Conservation (phyloP, 2,113 vertebrate genomes). For the Reinhardtius hippoglossoides region DNA sequence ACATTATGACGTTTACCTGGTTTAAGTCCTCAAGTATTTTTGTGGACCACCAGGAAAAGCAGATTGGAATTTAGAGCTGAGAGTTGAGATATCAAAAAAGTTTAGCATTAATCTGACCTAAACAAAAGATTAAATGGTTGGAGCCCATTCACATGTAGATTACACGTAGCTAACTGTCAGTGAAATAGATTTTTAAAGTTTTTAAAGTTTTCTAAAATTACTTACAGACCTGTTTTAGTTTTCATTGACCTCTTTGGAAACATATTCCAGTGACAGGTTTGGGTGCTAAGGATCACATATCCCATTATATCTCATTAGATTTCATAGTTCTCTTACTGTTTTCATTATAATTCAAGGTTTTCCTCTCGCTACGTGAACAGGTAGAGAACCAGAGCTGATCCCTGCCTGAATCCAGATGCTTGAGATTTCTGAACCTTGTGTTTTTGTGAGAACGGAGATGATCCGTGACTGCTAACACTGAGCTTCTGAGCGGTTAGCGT, state of each 20-base stretch:
- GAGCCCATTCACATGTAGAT: neutral
- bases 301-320: neutral
- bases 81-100: neutral
- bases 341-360: neutral
- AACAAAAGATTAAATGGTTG: neutral
- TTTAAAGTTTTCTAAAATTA: no score
- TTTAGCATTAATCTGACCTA: neutral
- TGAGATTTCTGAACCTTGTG: constrained; percentile 37
- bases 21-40: neutral
- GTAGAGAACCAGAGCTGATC: neutral
- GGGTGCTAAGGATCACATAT: no score
- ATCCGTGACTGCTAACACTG: constrained; percentile 35
- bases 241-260: no score
- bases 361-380: neutral
- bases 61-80: no score
- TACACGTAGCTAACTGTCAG: neutral
- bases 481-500: constrained; percentile 22
- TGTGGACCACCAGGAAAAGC: no score
- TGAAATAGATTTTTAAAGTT: neutral
- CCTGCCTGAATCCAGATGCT: constrained; percentile 2
- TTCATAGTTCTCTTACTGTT: neutral
- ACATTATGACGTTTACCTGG: neutral
- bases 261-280: no score
- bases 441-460: constrained; percentile 43
- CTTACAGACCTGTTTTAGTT: no score